These are phyloP conservation scores for Atrina japonica DNA, from an alignment of 2,888 invertebrate species.

Conservation along the genomic window DNA sequence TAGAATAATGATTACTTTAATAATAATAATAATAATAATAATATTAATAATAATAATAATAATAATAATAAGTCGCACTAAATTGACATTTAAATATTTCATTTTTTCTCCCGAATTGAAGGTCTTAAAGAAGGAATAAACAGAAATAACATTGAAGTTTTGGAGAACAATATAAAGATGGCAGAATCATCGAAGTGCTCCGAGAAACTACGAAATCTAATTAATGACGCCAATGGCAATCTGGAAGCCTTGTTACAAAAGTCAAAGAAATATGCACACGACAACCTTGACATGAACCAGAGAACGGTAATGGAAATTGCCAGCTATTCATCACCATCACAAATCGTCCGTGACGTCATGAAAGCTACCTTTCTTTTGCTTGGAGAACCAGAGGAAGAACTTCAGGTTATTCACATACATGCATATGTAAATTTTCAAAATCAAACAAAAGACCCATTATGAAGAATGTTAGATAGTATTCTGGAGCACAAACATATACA, in stretches of 20 bases:
- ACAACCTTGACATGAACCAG: constrained; percentile 60
- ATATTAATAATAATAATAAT: background rate
- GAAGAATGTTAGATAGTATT: too few species aligned
- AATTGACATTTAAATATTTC: background rate
- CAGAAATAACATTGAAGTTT: constrained; percentile 50
- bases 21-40: background rate
- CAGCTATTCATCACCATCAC: constrained; percentile 52
- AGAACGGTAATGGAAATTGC: constrained; percentile 59
- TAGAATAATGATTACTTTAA: too few species aligned
- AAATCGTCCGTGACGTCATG: constrained; percentile 55
- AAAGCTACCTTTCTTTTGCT: constrained; percentile 55
- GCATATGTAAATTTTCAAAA: too few species aligned
- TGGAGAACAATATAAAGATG: constrained; percentile 49
- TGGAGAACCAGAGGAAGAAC: constrained; percentile 45
- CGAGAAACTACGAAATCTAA: constrained; percentile 46
- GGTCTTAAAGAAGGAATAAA: constrained; percentile 54
- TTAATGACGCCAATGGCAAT: constrained; percentile 58
- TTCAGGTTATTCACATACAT: too few species aligned
- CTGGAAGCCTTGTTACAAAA: constrained; percentile 53
- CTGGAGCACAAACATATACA: too few species aligned
- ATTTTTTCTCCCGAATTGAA: constrained; percentile 29
- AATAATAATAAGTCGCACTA: background rate
- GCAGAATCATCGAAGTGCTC: constrained; percentile 48
- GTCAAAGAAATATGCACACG: constrained; percentile 56
- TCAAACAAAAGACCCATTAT: too few species aligned